Evolutionary conservation across 1,140 invertebrate genomes (phyloP), one percentile per base, ranked within the genome.

Genomic region (Hermetia illucens): DNA sequence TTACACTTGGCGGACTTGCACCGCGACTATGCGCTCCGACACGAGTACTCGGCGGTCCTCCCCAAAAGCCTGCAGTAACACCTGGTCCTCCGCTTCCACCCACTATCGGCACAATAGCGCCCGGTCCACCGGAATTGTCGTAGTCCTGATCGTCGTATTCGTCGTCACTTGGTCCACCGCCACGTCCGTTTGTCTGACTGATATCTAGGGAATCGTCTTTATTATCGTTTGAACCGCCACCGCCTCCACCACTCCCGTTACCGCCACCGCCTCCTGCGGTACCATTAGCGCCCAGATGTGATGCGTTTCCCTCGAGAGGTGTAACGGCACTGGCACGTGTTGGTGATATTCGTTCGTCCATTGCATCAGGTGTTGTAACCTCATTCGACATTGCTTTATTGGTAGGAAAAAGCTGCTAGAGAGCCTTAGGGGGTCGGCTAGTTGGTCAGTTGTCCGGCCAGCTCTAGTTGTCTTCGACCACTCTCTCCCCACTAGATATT

Each of bases 1-100:
- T 22, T 44, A 51, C 39, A 35, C 50, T 57, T 43, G 34, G 44
- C 42, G 53, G 53, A 40, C 53, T 55, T 21, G 48, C 43, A 13
- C 48, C 40, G 16, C 53, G 51, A 35, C 53, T 52, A 38, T 53
- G 52, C 34, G 40, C 44, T 25, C 51, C 51, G 46, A 48, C 50
- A 15, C 45, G 39, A 22, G 21, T 16, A 25, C 36, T 2, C 30
- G 37, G 18, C 43, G 35, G 25, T 27, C 39, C n/a, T 39, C 45
- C 9, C 37, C 17, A 21, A 18, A 42, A 10, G 36, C 24, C 21
- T 24, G 29, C 18, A 22, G n/a, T 18, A 38, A 8, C 21, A 21
- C 32, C 17, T 12, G 32, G 20, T 17, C 27, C 37, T 36, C 4
- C 43, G 39, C 39, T 40, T 44, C 13, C 37, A 34, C 10, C 33